These are phyloP conservation scores for Pseudonaja textilis DNA, from an alignment of 2,113 vertebrate species.

Conservation along the genomic window DNA sequence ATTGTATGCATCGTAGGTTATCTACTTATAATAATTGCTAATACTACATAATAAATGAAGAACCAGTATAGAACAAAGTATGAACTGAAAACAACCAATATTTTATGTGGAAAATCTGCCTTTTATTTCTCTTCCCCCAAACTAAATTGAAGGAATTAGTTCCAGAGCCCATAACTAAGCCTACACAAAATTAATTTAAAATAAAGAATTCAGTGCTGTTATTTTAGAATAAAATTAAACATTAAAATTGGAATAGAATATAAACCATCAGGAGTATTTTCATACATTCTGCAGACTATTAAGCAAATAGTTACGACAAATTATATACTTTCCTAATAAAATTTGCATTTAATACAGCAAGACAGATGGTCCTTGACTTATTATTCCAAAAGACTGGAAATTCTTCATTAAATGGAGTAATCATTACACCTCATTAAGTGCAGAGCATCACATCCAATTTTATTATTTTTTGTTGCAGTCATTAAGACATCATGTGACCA, in stretches of 20 bases:
- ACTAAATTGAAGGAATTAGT: slow-evolving; percentile 3
- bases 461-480: background rate
- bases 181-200: background rate
- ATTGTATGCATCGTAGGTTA: background rate
- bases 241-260: background rate
- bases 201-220: background rate
- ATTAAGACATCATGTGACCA: background rate
- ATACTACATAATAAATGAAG: background rate
- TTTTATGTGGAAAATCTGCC: background rate
- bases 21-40: background rate
- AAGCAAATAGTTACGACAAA: background rate
- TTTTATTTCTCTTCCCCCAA: background rate
- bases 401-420: background rate
- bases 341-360: background rate
- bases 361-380: background rate
- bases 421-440: background rate
- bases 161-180: background rate
- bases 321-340: background rate
- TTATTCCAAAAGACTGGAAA: background rate
- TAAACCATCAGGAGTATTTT: background rate
- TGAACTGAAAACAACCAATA: background rate
- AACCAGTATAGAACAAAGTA: background rate
- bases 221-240: background rate
- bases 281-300: background rate
- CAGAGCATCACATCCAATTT: background rate